Evolutionary conservation across 92 coral and sea anemone genomes (phyloP), one percentile per base, ranked within the genome.

Genomic region (Umimayanthus kanabou): DNA sequence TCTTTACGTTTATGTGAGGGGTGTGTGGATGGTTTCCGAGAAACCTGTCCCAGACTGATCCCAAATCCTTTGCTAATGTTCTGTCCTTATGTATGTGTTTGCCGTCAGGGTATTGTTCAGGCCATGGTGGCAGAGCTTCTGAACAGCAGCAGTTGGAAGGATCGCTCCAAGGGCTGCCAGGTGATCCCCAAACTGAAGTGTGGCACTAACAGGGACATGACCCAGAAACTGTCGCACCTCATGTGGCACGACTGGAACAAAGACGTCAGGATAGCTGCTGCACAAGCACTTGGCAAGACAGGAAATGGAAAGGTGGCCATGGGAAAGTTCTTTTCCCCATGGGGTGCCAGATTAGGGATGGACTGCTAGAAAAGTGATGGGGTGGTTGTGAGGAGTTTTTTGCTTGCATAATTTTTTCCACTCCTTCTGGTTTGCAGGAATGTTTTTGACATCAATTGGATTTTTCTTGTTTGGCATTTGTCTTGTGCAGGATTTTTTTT

Each of bases 221-320:
- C 98, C 28, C 97, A 95, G 45, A 97, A 97, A 85, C 91, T 97
- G 79, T 95, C 99, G 6, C 86, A 95, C 57, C 90, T 97, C 87
- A 97, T 97, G 99, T 97, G 99, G 99, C 95, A 95, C 74, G 99
- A 97, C 89, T 97, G 99, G 99, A 93, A 88, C 88, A 97, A 97
- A 84, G 93, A 92, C 23, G 99, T 97, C 18, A 91, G 99, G 42
- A 86, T 96, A 5, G 97, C 96, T 0, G 99, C 99, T 25, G 98
- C 99, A 29, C 99, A 95, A 61, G 99, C 99, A 43, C 93, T 97
- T 69, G 99, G 99, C 22, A 93, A 93, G 79, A 96, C 99, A 22
- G 98, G 99, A 53, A 96, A 96, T 90, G 99, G 99, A 76, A 96
- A 96, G 99, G 98, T 78, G n/a, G n/a, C n/a, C n/a, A n/a, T n/a